Conservation (phyloP, 2,797 vertebrate genomes). For the Lindbergichthys nudifrons region DNA sequence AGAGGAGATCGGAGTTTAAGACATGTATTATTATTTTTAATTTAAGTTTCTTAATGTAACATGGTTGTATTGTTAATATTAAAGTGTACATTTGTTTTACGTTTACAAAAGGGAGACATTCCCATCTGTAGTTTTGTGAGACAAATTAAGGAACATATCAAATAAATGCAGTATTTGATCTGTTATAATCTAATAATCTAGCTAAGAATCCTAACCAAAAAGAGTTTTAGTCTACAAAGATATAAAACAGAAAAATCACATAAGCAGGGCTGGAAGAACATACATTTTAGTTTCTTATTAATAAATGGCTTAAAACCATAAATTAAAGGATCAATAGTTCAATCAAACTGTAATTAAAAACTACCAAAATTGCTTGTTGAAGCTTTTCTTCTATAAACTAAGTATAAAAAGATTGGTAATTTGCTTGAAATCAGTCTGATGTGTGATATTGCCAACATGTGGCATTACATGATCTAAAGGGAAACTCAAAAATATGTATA, state of each 20-base stretch:
- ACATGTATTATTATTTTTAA: no score
- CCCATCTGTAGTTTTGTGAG: no score
- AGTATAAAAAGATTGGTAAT: no score
- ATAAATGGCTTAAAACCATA: background rate
- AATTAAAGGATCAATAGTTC: background rate
- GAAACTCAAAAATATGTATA: background rate
- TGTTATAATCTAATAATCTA: background rate
- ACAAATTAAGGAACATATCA: no score
- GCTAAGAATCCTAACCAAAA: background rate
- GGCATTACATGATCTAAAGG: background rate
- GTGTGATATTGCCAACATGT: background rate
- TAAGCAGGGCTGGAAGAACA: background rate
- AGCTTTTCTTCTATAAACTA: background rate
- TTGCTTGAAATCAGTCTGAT: background rate
- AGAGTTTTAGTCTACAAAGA: background rate
- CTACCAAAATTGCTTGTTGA: background rate
- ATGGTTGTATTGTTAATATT: no score
- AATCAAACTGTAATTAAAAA: background rate
- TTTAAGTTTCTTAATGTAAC: no score
- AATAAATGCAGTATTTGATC: no score
- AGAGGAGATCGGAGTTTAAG: no score
- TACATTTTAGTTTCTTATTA: background rate
- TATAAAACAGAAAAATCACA: background rate
- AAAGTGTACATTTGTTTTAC: no score
- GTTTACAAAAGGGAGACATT: no score